Evolutionary conservation across 2,113 vertebrate genomes (phyloP).

Genomic region (Cricetomys ansorgei): DNA sequence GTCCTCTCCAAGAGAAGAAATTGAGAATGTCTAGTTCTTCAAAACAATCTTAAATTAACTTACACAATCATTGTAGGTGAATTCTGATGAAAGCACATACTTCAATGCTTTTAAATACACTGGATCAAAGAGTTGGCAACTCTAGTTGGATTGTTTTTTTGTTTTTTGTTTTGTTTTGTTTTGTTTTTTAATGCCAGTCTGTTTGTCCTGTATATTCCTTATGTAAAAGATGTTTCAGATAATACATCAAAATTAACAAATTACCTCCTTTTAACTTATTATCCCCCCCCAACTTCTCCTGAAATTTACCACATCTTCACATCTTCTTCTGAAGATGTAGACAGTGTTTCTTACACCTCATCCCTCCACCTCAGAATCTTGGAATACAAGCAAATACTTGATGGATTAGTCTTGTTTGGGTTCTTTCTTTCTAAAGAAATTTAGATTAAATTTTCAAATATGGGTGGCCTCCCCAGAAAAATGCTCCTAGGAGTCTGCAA

Average conservation of each 20-base stretch:
- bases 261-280: not conserved
- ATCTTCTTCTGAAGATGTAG: not conserved
- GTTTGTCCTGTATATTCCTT: not conserved
- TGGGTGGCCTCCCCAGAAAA: not conserved
- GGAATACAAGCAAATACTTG: constrained; percentile 35
- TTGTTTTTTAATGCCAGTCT: not conserved
- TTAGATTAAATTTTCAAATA: not conserved
- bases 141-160: no score
- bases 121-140: not conserved
- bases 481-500: not conserved
- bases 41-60: constrained; percentile 35
- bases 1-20: constrained; percentile 7
- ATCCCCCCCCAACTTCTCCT: constrained; percentile 6
- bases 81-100: constrained; percentile 65
- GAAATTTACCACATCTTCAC: not conserved
- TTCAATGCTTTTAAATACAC: not conserved
- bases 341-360: not conserved
- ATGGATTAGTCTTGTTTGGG: not conserved
- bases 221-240: constrained; percentile 21
- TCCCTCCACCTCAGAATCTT: not conserved
- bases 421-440: constrained; percentile 2
- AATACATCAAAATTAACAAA: constrained; percentile 3
- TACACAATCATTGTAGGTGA: not conserved
- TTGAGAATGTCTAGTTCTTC: constrained; percentile 55
- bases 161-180: no score